These are phyloP conservation scores for Drosophila repletoides DNA, from an alignment of 1,140 invertebrate genomes.

Conservation along the genomic window DNA sequence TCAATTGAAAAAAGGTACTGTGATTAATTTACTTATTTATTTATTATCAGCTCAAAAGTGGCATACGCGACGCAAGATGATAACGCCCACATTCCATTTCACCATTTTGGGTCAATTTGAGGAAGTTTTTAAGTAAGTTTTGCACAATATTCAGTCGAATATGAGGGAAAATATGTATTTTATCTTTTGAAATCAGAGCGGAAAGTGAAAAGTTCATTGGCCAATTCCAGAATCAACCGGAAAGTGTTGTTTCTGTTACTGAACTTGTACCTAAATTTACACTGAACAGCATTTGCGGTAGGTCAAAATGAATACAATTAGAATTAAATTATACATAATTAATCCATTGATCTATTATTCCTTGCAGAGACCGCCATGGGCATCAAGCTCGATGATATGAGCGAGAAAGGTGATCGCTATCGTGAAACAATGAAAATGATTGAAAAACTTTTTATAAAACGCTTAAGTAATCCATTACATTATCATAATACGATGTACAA, in stretches of 20 bases:
- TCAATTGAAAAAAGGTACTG: background rate
- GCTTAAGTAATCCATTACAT: constrained; percentile 55
- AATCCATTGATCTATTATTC: too few species aligned
- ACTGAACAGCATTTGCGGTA: constrained; percentile 91
- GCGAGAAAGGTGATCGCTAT: constrained; percentile 65
- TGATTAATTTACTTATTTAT: background rate
- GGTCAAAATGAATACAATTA: background rate
- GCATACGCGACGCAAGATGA: constrained; percentile 89
- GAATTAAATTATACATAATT: background rate
- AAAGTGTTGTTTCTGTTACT: constrained; percentile 42
- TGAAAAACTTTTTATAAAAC: constrained; percentile 58
- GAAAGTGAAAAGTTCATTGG: constrained; percentile 79
- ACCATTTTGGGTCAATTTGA: constrained; percentile 91
- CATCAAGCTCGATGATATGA: constrained; percentile 82
- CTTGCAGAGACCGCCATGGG: constrained; percentile 91
- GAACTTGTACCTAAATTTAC: constrained; percentile 85
- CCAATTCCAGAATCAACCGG: constrained; percentile 23
- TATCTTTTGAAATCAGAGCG: constrained; percentile 45
- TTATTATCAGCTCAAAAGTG: constrained; percentile 85
- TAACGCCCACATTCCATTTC: constrained; percentile 96
- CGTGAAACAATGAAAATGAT: constrained; percentile 55
- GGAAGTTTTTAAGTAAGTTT: constrained; percentile 86
- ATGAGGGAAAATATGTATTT: background rate
- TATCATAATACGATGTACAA: constrained; percentile 49
- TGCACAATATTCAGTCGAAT: background rate